A percentile compares a stretch with the other conserved stretches of the same genome.
These are phyloP conservation scores for Picus viridis DNA, from an alignment of 2,797 vertebrate genomes.

Conservation along the genomic window DNA sequence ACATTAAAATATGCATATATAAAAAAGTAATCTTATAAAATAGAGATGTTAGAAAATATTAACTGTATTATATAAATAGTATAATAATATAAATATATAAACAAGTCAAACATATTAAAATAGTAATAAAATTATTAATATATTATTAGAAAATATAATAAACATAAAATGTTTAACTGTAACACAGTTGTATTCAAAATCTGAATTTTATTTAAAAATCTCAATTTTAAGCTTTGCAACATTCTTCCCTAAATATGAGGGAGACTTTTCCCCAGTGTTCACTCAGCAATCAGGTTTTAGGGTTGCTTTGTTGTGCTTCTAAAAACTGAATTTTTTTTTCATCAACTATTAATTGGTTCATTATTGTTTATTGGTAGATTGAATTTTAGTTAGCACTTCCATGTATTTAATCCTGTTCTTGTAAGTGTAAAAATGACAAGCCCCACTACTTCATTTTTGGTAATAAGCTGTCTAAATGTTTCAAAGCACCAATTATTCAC, in stretches of 20 bases:
- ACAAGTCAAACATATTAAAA: too few species aligned
- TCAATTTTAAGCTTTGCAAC: neutral
- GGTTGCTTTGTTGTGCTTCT: neutral
- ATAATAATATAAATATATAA: too few species aligned
- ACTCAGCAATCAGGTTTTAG: neutral
- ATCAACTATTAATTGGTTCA: neutral
- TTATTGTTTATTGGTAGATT: neutral
- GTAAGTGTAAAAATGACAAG: neutral
- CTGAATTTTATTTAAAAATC: too few species aligned
- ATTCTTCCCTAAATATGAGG: neutral
- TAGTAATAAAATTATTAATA: too few species aligned
- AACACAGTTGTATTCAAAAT: neutral
- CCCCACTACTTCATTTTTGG: neutral
- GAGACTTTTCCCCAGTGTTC: neutral
- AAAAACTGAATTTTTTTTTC: neutral
- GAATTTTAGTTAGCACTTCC: neutral
- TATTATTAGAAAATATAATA: too few species aligned
- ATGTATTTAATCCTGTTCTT: neutral
- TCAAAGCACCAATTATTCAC: neutral
- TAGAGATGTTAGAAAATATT: too few species aligned
- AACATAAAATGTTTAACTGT: too few species aligned
- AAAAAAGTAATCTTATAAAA: too few species aligned
- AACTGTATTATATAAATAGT: too few species aligned
- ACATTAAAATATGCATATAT: too few species aligned
- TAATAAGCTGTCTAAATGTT: neutral